Conservation (phyloP, 2,113 vertebrate genomes). For the Poicephalus meyeri region DNA sequence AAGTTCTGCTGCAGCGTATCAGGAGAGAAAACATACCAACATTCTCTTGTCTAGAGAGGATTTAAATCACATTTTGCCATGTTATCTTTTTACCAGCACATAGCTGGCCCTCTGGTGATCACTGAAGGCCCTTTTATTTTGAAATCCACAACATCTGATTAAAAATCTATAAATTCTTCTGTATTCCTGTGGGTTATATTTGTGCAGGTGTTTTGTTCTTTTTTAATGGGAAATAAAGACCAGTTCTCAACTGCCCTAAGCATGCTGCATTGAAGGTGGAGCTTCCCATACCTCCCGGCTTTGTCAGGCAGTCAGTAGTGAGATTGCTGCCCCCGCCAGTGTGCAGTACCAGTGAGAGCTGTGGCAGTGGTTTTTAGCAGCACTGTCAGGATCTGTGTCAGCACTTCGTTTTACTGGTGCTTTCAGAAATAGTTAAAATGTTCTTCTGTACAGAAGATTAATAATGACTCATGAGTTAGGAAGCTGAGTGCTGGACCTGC, state of each 20-base stretch:
- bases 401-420: neutral
- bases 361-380: neutral
- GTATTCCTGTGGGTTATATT: neutral
- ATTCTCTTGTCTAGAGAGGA: neutral
- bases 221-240: neutral
- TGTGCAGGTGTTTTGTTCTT: neutral
- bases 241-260: neutral
- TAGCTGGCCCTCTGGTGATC: neutral
- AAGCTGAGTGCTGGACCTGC: neutral
- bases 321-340: neutral
- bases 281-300: rapidly evolving
- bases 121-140: neutral
- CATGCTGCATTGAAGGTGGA: neutral
- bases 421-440: neutral
- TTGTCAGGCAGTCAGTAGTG: neutral
- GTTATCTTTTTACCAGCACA: neutral
- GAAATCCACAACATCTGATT: neutral
- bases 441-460: neutral
- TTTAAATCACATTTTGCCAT: neutral
- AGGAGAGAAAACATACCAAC: neutral
- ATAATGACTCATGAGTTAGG: neutral
- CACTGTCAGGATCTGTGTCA: neutral
- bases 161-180: neutral
- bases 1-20: neutral
- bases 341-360: neutral